Conservation (phyloP, 2,113 vertebrate species). For the Mobula hypostoma region DNA sequence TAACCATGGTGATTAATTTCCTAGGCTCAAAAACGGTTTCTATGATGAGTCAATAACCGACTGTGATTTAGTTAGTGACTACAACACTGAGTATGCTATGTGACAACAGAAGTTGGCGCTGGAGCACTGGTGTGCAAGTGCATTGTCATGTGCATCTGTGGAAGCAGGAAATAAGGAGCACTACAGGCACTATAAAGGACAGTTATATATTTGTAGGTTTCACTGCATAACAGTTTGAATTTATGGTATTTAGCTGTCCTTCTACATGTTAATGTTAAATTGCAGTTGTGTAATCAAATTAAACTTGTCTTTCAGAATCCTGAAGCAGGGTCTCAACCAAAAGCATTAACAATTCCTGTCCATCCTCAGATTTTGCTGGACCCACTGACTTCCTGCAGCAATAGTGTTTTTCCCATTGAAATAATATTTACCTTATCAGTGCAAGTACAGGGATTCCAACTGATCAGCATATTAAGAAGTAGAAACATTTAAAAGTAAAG, state of each 20-base stretch:
- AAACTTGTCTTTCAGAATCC: background rate
- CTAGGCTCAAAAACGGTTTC: background rate
- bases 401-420: background rate
- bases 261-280: background rate
- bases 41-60: conserved; percentile 18
- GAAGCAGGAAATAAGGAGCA: background rate
- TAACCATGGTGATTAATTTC: conserved; percentile 31
- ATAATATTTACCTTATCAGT: background rate
- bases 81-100: background rate
- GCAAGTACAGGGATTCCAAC: background rate
- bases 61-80: conserved; percentile 26
- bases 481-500: background rate
- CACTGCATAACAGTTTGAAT: background rate
- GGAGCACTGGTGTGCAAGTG: background rate
- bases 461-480: background rate
- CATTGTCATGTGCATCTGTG: background rate
- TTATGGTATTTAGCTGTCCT: background rate
- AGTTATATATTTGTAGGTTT: background rate
- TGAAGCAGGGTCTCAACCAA: too few relatives aligned
- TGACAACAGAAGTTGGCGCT: background rate
- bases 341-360: too few relatives aligned
- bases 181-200: background rate
- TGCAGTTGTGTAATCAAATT: background rate
- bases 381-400: too few relatives aligned
- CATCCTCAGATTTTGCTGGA: too few relatives aligned